Percentiles rank a stretch among this genome's conserved stretches.
phyloP scores from a whole-genome alignment of 2,797 vertebrate genomes.

The Coracias cyanogaster region DNA sequence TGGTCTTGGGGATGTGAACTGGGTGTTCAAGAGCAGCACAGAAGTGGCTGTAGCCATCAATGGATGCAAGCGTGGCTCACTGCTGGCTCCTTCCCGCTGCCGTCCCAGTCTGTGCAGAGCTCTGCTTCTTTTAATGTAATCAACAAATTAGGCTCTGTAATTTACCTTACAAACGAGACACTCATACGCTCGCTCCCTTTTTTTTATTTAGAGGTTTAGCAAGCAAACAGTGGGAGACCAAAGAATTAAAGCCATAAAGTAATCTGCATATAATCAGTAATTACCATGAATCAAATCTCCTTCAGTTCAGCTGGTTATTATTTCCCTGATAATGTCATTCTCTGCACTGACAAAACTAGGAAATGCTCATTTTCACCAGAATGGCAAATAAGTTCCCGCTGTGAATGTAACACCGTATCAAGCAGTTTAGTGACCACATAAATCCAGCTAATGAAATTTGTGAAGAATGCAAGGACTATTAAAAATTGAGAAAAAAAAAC shows the following conservation, averaged over 20 bases:
- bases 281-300: conserved; percentile 56
- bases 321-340: conserved; percentile 38
- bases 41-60: background rate
- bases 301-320: conserved; percentile 54
- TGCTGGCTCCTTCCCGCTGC: background rate
- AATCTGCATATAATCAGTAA: conserved; percentile 65
- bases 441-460: conserved; percentile 64
- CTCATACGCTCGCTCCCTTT: background rate
- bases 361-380: conserved; percentile 52
- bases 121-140: conserved; percentile 19
- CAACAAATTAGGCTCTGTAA: conserved; percentile 37
- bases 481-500: background rate
- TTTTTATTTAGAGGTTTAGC: conserved; percentile 19
- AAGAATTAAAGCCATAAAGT: conserved; percentile 67
- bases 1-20: accelerated
- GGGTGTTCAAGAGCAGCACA: background rate
- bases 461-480: background rate
- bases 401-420: conserved; percentile 38
- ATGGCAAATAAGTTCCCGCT: conserved; percentile 66
- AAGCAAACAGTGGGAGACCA: conserved; percentile 56
- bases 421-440: conserved; percentile 57
- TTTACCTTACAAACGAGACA: conserved; percentile 20
- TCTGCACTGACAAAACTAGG: conserved; percentile 23
- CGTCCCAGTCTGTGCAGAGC: background rate
- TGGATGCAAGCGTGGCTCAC: background rate